phyloP scores from a whole-genome alignment of 2,888 invertebrate species.

The Habrosyne pyritoides region DNA sequence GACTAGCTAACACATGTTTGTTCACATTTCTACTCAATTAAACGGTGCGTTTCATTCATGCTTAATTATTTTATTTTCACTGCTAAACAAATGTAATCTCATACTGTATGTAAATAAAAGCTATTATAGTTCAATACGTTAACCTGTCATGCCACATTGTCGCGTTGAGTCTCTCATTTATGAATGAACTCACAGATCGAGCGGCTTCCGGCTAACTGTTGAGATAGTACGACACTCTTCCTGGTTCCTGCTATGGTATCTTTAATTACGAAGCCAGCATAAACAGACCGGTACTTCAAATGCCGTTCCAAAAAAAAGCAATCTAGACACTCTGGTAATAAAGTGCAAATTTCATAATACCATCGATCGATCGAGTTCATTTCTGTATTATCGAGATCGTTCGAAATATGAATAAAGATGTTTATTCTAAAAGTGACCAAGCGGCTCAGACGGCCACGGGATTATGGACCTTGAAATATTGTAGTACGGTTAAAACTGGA shows the following conservation, averaged over 20 bases:
- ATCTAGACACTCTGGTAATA: slow-evolving; percentile 46
- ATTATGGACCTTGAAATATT: slow-evolving; percentile 55
- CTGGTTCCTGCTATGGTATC: slow-evolving; percentile 83
- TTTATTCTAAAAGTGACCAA: slow-evolving; percentile 70
- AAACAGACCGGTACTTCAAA: slow-evolving; percentile 57
- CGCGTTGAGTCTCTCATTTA: slow-evolving; percentile 71
- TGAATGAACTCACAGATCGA: slow-evolving; percentile 83
- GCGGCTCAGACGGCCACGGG: slow-evolving; percentile 36
- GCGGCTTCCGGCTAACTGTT: slow-evolving; percentile 82
- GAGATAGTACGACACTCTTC: slow-evolving; percentile 84
- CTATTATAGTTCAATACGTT: slow-evolving; percentile 51
- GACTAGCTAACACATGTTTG: slow-evolving; percentile 67
- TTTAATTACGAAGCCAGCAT: slow-evolving; percentile 77
- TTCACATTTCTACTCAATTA: slow-evolving; percentile 78
- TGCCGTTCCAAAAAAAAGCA: slow-evolving; percentile 31
- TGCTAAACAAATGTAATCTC: slow-evolving; percentile 56
- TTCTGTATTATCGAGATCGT: slow-evolving; percentile 75
- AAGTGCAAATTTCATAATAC: slow-evolving; percentile 49
- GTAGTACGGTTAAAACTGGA: slow-evolving; percentile 52
- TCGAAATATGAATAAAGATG: slow-evolving; percentile 81
- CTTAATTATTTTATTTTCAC: slow-evolving; percentile 62
- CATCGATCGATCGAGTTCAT: slow-evolving; percentile 63
- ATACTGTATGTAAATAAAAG: slow-evolving; percentile 54
- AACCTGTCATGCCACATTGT: slow-evolving; percentile 76
- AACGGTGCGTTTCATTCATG: slow-evolving; percentile 78